phyloP scores from a whole-genome alignment of 1,140 invertebrate genomes.

The Zaprionus kolodkinae region DNA sequence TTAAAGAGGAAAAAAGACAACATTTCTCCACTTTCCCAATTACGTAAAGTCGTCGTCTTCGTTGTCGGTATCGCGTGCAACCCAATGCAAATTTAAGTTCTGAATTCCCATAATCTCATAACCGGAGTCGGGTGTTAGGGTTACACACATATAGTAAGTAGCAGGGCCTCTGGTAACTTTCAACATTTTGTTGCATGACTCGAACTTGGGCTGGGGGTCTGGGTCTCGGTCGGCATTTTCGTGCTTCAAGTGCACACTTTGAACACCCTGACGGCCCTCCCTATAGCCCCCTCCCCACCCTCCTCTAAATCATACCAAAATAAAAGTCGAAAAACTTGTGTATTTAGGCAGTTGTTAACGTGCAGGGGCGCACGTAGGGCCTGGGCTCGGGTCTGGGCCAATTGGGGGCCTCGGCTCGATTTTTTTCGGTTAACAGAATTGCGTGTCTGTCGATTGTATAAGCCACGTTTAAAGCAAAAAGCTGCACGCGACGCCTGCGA shows the following conservation, averaged over 20 bases:
- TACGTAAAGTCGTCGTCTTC: slow-evolving; percentile 64
- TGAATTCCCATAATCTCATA: slow-evolving; percentile 22
- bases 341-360: slow-evolving; percentile 78
- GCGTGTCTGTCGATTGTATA: slow-evolving; percentile 70
- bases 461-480: slow-evolving; percentile 37
- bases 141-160: neutral
- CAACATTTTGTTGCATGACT: slow-evolving; percentile 67
- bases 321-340: slow-evolving; percentile 58
- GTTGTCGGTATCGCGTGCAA: slow-evolving; percentile 64
- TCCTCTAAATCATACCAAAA: slow-evolving; percentile 66
- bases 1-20: slow-evolving; percentile 30
- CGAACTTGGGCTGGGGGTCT: slow-evolving; percentile 43
- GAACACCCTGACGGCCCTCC: neutral
- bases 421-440: slow-evolving; percentile 45
- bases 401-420: slow-evolving; percentile 3
- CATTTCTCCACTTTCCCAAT: slow-evolving; percentile 67
- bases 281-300: neutral
- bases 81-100: slow-evolving; percentile 51
- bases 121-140: slow-evolving; percentile 1
- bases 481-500: slow-evolving; percentile 58
- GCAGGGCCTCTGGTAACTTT: slow-evolving; percentile 44
- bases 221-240: slow-evolving; percentile 25
- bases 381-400: neutral
- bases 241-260: slow-evolving; percentile 1
- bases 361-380: slow-evolving; percentile 47